Evolutionary conservation across 2,113 vertebrate species (phyloP), one percentile per base, ranked within the genome.

Genomic region (Apteryx mantelli): DNA sequence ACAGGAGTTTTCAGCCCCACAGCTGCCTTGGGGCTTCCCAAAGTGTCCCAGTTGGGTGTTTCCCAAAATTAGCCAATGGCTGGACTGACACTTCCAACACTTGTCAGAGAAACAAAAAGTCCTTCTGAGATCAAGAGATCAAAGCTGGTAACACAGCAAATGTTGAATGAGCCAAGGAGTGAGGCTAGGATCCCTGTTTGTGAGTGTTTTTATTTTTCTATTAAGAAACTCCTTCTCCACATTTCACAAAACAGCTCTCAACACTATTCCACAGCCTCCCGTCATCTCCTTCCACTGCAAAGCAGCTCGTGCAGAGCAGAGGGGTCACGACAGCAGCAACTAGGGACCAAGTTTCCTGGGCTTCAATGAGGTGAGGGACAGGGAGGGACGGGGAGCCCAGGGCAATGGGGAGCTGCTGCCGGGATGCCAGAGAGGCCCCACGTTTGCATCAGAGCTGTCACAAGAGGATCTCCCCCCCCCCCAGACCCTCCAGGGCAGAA

Each of bases 181-280:
- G 32, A 70, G 42, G 69, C 55, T 81, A 56, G 18, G 63, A 81
- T 56, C 55, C n/a, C 42, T 25, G 36, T 42, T 48, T 38, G 52
- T 26, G 20, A 73, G 44, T 46, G 5, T 48, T 48, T 48, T 13
- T 58, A 13, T 52, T 74, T 55, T 21, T 21, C 32, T 52, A 1
- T 81, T 32, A 52, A 70, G 26, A 70, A 86, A 69, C 7, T 32
- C 32, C 25, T 66, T 38, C 20, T 78, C 65, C 24, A 36, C 28
- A 60, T 34, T 38, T 48, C 50, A 40, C 24, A 60, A 32, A 66
- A 32, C 17, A 73, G 32, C 52, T 50, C 44, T 81, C 34, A 34
- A 8, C 0, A 1, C 44, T 36, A 19, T 70, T 64, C 56, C 15
- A 17, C 0, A 0, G 26, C 28, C 6, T 53, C 13, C 34, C 7